Evolutionary conservation across 2,113 vertebrate genomes (phyloP), one percentile per base, ranked within the genome.

Genomic region (Atrichornis clamosus): DNA sequence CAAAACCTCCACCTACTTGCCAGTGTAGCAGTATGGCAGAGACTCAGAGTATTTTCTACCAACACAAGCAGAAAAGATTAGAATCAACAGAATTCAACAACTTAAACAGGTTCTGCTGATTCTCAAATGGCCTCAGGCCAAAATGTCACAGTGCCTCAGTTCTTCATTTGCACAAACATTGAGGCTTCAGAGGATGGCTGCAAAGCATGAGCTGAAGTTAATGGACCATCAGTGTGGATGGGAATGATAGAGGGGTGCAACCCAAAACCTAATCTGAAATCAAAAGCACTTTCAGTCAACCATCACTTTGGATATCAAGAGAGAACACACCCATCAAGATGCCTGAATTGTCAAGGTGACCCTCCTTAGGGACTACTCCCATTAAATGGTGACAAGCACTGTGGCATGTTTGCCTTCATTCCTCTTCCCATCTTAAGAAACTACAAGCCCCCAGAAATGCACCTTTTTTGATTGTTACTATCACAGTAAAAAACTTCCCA

Each of bases 61-160:
- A 91, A 52, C 18, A 37, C 50, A 87, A 76, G 82, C 55, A 95
- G 49, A 33, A 87, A 21, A 88, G 56, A 92, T 94, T 68, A 89
- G 26, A 90, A 93, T 91, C 90, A 95, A 89, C 22, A 77, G 52
- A 83, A 92, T 39, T 80, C 82, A 94, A 50, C 85, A 67, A 67
- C 50, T 47, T 26, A n/a, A 70, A 77, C 84, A 56, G 83, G 93
- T 96, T 96, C 68, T 93, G 64, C 85, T 81, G 85, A 91, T 90
- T 68, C 79, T 64, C 76, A 22, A 41, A 14, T 91, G 90, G 87
- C 93, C 72, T 75, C 3, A 0, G 64, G 92, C 95, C 93, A 96
- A 77, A 93, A 92, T 74, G 68, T 96, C 92, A 68, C 59, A 39
- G 39, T 6, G 87, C 84, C 59, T 91, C 95, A 67, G 56, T 6